Evolutionary conservation across 2,113 vertebrate species (phyloP).

Genomic region (Leptosomus discolor): DNA sequence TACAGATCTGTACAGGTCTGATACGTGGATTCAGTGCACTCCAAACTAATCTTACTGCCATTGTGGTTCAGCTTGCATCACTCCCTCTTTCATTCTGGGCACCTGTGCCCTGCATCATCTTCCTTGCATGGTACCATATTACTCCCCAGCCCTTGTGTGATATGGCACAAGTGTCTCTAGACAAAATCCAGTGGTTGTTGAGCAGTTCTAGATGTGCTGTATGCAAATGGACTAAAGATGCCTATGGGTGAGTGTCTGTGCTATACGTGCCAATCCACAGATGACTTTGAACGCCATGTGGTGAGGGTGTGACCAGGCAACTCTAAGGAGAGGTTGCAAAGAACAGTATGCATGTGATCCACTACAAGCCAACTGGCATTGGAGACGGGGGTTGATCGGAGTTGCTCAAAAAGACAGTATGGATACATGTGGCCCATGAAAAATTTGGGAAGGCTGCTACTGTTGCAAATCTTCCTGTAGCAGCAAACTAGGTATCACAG

Average conservation of each 20-base stretch:
- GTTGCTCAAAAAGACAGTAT: neutral
- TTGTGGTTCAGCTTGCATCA: neutral
- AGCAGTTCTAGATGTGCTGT: neutral
- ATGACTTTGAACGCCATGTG: rapidly evolving
- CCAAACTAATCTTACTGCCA: neutral
- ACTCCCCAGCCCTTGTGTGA: too few relatives aligned
- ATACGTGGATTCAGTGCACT: neutral
- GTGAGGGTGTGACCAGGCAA: neutral
- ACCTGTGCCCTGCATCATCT: neutral
- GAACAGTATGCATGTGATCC: neutral
- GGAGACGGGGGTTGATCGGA: neutral
- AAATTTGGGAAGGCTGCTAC: neutral
- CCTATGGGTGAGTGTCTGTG: neutral
- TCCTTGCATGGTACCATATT: neutral
- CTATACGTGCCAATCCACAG: neutral
- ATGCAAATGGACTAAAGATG: neutral
- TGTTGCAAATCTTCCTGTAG: neutral
- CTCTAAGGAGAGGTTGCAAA: neutral
- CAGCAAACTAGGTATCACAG: neutral
- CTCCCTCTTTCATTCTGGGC: rapidly evolving
- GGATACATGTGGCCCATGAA: rapidly evolving
- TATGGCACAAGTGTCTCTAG: neutral
- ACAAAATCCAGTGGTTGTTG: neutral
- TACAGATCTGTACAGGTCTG: neutral
- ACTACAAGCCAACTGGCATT: rapidly evolving